Conservation (phyloP, 2,113 vertebrate genomes). For the Cinclus mexicanus region DNA sequence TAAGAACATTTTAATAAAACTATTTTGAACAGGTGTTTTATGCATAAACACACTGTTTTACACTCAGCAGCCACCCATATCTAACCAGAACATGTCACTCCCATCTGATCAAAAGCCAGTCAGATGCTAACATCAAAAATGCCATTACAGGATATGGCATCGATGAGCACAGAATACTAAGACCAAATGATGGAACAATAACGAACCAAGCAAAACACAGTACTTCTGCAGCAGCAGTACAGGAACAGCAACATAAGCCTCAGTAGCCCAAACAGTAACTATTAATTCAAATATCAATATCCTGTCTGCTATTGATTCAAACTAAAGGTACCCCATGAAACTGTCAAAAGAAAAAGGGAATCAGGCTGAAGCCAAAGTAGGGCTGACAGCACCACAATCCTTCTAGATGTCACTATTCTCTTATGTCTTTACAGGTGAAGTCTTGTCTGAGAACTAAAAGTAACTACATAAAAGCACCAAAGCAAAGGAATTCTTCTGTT, state of each 20-base stretch:
- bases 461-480: neutral
- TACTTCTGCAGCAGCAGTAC: neutral
- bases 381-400: neutral
- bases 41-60: neutral
- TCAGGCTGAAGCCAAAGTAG: neutral
- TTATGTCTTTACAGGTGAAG: neutral
- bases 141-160: neutral
- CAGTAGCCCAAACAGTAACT: neutral
- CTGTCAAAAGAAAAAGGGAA: neutral
- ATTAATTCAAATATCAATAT: neutral
- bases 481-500: neutral
- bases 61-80: neutral
- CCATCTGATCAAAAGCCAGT: neutral
- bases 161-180: neutral
- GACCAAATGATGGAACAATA: neutral
- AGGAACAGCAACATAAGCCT: neutral
- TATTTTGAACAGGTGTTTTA: neutral
- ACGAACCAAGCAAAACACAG: neutral
- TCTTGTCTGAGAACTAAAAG: neutral
- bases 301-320: neutral
- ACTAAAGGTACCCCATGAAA: neutral
- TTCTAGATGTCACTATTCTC: neutral
- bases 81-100: neutral
- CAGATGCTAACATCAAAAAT: neutral
- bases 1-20: neutral